phyloP scores from a whole-genome alignment of 2,113 vertebrate species.

The Isurus oxyrinchus region DNA sequence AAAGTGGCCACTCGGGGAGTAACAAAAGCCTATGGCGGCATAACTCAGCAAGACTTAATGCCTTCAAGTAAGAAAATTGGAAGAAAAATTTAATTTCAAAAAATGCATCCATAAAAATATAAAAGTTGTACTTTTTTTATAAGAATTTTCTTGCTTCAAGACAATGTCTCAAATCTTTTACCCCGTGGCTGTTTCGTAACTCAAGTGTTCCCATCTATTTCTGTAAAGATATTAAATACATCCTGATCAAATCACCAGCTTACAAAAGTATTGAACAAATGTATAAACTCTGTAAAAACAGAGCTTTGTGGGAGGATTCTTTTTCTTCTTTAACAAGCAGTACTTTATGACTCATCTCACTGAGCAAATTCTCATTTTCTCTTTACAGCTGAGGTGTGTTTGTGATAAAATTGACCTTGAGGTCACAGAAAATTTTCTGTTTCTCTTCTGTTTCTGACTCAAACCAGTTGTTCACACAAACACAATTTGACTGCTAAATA shows the following conservation, averaged over 20 bases:
- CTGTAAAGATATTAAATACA: not conserved
- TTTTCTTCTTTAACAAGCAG: slow-evolving; percentile 26
- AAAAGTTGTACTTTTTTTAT: not conserved
- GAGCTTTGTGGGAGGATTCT: not conserved
- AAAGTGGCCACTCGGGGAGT: not conserved
- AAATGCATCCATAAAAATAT: not conserved
- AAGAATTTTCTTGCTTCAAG: not conserved
- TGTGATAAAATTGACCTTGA: slow-evolving; percentile 21
- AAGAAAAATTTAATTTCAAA: not conserved
- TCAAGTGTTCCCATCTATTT: not conserved
- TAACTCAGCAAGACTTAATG: not conserved
- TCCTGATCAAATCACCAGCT: not conserved
- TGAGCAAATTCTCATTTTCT: not conserved
- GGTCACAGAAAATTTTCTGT: not conserved
- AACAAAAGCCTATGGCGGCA: not conserved
- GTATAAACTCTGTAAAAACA: not conserved
- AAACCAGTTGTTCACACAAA: not conserved
- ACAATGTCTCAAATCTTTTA: not conserved
- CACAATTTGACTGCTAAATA: not conserved
- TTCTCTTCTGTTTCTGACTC: not conserved
- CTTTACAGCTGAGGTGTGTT: not conserved
- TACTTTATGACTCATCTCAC: slow-evolving; percentile 24
- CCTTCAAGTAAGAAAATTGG: not conserved
- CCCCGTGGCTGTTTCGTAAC: not conserved
- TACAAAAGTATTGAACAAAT: not conserved